These are phyloP conservation scores for Amorpha juglandis DNA, from an alignment of 2,888 invertebrate species.

Conservation along the genomic window DNA sequence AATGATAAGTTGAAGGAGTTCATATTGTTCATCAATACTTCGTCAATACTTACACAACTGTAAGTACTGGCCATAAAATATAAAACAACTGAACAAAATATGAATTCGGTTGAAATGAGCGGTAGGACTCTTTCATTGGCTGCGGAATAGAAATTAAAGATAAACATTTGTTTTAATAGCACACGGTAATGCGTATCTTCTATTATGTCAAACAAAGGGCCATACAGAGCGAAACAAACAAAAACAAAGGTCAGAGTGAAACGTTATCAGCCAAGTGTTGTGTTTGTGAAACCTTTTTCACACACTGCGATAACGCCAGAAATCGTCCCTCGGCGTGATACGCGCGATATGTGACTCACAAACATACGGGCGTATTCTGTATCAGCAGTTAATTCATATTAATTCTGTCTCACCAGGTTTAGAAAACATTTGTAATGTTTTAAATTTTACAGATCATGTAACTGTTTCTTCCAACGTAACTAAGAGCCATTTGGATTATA, in stretches of 20 bases:
- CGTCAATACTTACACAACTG: no score
- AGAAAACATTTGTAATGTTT: not conserved
- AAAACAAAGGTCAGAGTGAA: conserved; percentile 24
- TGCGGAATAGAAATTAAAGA: not conserved
- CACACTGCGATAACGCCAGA: not conserved
- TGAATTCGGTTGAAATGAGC: no score
- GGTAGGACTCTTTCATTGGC: no score
- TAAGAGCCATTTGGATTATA: no score
- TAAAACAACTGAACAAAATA: no score
- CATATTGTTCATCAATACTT: no score
- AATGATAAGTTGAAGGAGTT: no score
- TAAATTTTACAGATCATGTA: no score
- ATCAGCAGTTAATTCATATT: not conserved
- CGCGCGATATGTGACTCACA: no score
- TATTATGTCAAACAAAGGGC: conserved; percentile 16
- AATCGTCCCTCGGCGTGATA: not conserved
- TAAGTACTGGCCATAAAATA: no score
- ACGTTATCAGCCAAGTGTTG: conserved; percentile 19
- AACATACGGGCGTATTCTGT: conserved; percentile 15
- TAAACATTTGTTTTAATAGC: conserved; percentile 4
- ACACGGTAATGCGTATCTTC: not conserved
- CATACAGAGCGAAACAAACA: conserved; percentile 19
- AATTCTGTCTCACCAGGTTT: not conserved
- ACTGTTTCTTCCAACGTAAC: no score
- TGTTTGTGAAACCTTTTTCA: conserved; percentile 23